Conservation (phyloP, 2,113 vertebrate species). For the Penelope pileata region DNA sequence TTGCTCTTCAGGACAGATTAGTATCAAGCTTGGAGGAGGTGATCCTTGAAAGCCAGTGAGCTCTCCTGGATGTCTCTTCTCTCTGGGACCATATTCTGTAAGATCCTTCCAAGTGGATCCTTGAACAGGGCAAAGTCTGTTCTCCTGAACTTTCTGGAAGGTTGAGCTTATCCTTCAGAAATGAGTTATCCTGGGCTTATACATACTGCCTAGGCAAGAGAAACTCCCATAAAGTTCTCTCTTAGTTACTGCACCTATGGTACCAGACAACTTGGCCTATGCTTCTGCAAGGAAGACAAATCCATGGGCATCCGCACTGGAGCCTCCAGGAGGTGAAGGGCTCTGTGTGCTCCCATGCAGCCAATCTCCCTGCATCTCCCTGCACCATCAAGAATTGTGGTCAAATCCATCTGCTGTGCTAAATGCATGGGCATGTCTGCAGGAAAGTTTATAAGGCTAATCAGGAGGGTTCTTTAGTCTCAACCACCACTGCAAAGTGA, state of each 20-base stretch:
- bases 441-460: neutral
- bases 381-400: neutral
- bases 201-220: rapidly evolving
- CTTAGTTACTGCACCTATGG: neutral
- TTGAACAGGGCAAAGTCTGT: neutral
- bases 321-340: neutral
- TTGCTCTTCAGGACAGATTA: neutral
- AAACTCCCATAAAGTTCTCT: neutral
- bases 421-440: rapidly evolving
- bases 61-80: neutral
- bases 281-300: neutral
- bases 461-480: neutral
- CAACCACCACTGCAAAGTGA: neutral
- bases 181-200: neutral
- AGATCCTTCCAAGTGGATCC: neutral
- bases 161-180: neutral
- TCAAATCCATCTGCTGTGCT: rapidly evolving
- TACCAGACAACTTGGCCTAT: neutral
- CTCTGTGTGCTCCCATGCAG: rapidly evolving
- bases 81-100: neutral
- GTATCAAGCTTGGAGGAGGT: neutral
- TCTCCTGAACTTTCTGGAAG: neutral
- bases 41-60: neutral
- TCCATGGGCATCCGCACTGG: rapidly evolving
- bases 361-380: neutral